Evolutionary conservation across 2,888 invertebrate species (phyloP).

Genomic region (Eucriotettix oculatus): DNA sequence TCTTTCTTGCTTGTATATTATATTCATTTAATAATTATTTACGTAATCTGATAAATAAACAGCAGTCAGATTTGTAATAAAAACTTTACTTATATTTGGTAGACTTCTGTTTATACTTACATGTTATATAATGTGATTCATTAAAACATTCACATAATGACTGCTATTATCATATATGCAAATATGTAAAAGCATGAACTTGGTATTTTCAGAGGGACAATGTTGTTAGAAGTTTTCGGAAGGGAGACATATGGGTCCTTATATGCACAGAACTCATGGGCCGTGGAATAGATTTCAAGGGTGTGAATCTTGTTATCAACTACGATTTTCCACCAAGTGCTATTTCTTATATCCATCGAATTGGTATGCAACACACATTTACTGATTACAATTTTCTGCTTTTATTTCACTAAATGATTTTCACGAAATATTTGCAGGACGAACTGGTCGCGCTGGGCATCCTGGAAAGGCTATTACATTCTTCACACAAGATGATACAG

Average conservation of each 20-base stretch:
- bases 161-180: too few species aligned
- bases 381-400: neutral
- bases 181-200: too few species aligned
- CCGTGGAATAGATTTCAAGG: conserved; percentile 91
- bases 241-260: conserved; percentile 86
- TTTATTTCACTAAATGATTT: neutral
- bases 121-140: too few species aligned
- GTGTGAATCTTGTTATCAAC: conserved; percentile 90
- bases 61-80: too few species aligned
- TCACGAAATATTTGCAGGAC: conserved; percentile 35
- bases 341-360: conserved; percentile 79
- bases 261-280: conserved; percentile 96
- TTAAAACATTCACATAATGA: too few species aligned
- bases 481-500: conserved; percentile 81
- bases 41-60: too few species aligned
- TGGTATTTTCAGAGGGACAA: conserved; percentile 59
- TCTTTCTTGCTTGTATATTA: too few species aligned
- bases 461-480: conserved; percentile 81
- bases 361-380: conserved; percentile 29
- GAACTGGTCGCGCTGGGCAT: conserved; percentile 87
- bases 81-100: too few species aligned
- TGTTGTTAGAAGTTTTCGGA: conserved; percentile 76
- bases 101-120: too few species aligned
- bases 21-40: too few species aligned
- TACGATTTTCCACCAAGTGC: conserved; percentile 90